Conservation (phyloP, 2,113 vertebrate genomes). For the Sitta europaea region DNA sequence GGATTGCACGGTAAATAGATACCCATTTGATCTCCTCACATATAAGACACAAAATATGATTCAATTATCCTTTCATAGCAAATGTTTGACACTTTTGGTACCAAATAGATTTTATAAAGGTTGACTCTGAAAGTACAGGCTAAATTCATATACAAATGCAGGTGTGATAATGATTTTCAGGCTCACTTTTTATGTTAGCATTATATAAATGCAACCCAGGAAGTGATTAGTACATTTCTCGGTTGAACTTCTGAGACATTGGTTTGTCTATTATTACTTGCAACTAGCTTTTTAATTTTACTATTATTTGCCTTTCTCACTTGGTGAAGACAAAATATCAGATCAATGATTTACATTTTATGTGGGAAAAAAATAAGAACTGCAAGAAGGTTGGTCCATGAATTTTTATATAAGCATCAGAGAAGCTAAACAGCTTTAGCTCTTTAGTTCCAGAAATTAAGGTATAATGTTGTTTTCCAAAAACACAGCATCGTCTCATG, state of each 20-base stretch:
- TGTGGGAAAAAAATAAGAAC: neutral
- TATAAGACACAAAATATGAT: neutral
- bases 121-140: neutral
- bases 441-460: neutral
- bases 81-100: neutral
- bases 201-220: neutral
- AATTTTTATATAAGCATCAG: neutral
- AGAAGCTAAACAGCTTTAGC: neutral
- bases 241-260: neutral
- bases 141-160: neutral
- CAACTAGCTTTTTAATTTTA: neutral
- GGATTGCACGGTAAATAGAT: neutral
- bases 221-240: neutral
- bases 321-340: conserved; percentile 1
- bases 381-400: neutral
- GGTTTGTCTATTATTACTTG: neutral
- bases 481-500: neutral
- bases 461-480: neutral
- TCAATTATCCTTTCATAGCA: neutral
- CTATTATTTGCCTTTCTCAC: neutral
- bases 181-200: neutral
- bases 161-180: neutral
- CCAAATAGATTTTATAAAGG: neutral
- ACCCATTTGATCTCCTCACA: neutral
- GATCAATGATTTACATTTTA: neutral